phyloP scores from a whole-genome alignment of 2,113 vertebrate genomes.

The Oostethus manadensis region DNA sequence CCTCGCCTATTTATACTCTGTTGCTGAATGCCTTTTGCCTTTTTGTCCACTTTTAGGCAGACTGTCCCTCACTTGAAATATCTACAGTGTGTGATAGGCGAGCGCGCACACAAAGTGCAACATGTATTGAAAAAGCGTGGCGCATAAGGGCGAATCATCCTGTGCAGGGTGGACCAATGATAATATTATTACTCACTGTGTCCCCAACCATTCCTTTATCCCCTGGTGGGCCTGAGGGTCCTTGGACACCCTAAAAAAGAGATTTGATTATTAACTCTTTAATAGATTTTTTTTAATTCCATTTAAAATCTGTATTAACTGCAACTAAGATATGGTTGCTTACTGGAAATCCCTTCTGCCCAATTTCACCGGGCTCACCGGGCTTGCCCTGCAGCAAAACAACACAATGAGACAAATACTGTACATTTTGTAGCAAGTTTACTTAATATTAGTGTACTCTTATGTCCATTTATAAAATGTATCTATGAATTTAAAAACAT shows the following conservation, averaged over 20 bases:
- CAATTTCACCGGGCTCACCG: constrained; percentile 81
- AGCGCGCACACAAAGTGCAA: too few relatives aligned
- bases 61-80: too few relatives aligned
- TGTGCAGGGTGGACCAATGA: too few relatives aligned
- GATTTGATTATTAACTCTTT: neutral
- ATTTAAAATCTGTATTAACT: neutral
- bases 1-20: too few relatives aligned
- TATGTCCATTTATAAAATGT: too few relatives aligned
- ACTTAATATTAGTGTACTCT: neutral
- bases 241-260: constrained; percentile 80
- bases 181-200: constrained; percentile 71
- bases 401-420: constrained; percentile 5
- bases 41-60: too few relatives aligned
- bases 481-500: neutral
- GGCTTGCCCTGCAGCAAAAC: constrained; percentile 77
- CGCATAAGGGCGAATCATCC: too few relatives aligned
- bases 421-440: too few relatives aligned
- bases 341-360: constrained; percentile 83
- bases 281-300: too few relatives aligned
- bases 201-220: constrained; percentile 87
- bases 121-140: too few relatives aligned
- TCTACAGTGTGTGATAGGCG: too few relatives aligned
- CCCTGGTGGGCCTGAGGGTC: constrained; percentile 85
- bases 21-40: too few relatives aligned
- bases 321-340: constrained; percentile 58